A percentile compares a stretch with the other conserved stretches of the same genome.
Evolutionary conservation across 2,113 vertebrate species (phyloP).

Genomic region (Bagarius yarrelli): DNA sequence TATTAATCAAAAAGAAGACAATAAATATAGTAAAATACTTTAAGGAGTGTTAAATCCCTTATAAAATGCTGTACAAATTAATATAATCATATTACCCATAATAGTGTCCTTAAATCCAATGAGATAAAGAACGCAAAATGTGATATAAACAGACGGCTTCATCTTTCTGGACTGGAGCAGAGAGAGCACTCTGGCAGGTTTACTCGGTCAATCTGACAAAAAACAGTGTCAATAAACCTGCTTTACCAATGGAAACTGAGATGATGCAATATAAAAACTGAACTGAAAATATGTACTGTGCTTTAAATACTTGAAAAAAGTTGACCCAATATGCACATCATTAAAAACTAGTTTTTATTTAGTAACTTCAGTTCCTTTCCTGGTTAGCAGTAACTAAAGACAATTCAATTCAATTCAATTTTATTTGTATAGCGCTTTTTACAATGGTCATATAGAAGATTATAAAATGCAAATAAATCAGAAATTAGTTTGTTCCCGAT

Average conservation of each 20-base stretch:
- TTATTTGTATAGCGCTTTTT: no score
- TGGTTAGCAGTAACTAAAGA: neutral
- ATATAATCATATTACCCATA: conserved; percentile 11
- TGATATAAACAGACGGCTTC: conserved; percentile 3
- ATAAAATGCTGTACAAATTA: neutral
- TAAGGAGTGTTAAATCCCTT: neutral
- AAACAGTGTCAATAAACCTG: conserved; percentile 28
- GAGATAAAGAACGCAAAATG: conserved; percentile 15
- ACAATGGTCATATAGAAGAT: no score
- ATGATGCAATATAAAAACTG: conserved; percentile 34
- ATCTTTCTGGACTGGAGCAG: conserved; percentile 22
- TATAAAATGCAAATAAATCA: no score
- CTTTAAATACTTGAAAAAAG: neutral
- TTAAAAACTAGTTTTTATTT: neutral
- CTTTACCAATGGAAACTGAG: conserved; percentile 10
- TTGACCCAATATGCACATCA: neutral
- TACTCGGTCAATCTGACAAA: conserved; percentile 34
- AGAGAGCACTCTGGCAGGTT: conserved; percentile 2
- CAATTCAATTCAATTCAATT: no score
- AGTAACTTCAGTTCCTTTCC: neutral
- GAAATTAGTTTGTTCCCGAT: no score
- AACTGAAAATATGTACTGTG: neutral
- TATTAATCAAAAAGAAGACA: neutral
- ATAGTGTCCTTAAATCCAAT: neutral
- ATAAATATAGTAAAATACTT: neutral